Evolutionary conservation across 1,140 invertebrate species (phyloP), one percentile per base, ranked within the genome.

Genomic region (Hylaeus anthracinus): DNA sequence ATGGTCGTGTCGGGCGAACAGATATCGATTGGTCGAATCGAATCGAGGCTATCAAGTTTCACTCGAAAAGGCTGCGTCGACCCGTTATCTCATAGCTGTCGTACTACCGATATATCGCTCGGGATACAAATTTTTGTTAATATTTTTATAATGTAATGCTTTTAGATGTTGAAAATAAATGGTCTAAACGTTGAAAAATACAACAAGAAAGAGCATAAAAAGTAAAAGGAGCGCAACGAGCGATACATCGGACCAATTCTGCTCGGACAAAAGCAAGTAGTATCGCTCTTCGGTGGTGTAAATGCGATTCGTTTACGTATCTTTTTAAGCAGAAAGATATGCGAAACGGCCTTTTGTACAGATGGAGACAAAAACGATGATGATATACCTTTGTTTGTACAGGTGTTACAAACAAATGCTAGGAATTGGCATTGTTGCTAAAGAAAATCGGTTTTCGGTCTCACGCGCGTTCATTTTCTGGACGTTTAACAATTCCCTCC

Each of bases 41-140:
- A 82, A 76, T 78, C 79, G 79, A 80, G 80, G 79, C 55, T 73
- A 84, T 82, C 85, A 82, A 80, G 69, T 86, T 84, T 64, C 56
- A n/a, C 60, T 72, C 14, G 58, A 72, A 72, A 56, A 72, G 77
- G 70, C 41, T n/a, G 48, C 39, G 41, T 58, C 41, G 37, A 45
- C 26, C 15, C 37, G n/a, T 70, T 70, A 71, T 56, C 56, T 77
- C 26, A 26, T 26, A 26, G 26, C 26, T 26, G 26, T 26, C 26
- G 26, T 0, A 26, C 26, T 26, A 26, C 26, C 26, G 26, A 26
- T 26, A 26, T 26, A 26, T 43, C 37, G 6, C 3, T 14, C 37
- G 45, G 53, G 53, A 70, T 41, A 15, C 26, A 45, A 45, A 67
- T 15, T 26, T 26, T 26, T 0, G 26, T 26, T 26, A 26, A 26